Percentiles rank a stretch among this genome's conserved stretches.
phyloP scores from a whole-genome alignment of 2,888 invertebrate genomes.

The Girardia tigrina region DNA sequence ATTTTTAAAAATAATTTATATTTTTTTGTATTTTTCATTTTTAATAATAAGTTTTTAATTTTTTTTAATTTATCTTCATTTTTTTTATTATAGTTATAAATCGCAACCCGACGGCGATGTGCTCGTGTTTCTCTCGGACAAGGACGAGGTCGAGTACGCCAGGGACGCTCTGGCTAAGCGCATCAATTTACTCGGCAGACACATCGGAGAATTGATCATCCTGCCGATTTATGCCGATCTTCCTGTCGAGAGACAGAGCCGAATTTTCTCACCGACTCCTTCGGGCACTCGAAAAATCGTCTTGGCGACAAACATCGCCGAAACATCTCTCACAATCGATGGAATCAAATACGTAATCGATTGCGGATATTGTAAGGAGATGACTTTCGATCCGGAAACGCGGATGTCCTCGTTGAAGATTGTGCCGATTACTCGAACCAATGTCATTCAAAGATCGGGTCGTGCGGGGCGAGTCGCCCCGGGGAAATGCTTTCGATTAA shows the following conservation, averaged over 20 bases:
- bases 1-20: too few relatives aligned
- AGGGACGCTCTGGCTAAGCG: conserved; percentile 93
- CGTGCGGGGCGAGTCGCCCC: conserved; percentile 73
- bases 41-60: too few relatives aligned
- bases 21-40: too few relatives aligned
- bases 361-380: conserved; percentile 97
- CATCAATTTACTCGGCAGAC: conserved; percentile 89
- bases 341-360: conserved; percentile 97
- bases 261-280: conserved; percentile 94
- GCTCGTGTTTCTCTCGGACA: conserved; percentile 55
- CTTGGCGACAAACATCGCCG: conserved; percentile 93
- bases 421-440: conserved; percentile 86
- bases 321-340: conserved; percentile 94
- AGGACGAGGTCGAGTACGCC: conserved; percentile 96
- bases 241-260: conserved; percentile 96
- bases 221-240: conserved; percentile 90
- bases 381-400: conserved; percentile 85
- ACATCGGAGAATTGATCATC: conserved; percentile 65
- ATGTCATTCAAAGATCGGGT: conserved; percentile 91
- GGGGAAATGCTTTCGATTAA: conserved; percentile 91
- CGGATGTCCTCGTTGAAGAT: conserved; percentile 89
- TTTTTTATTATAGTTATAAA: too few relatives aligned
- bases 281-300: conserved; percentile 87
- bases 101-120: conserved; percentile 67
- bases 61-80: too few relatives aligned